Evolutionary conservation across 1,140 invertebrate species (phyloP).

Genomic region (Colletes gigas): DNA sequence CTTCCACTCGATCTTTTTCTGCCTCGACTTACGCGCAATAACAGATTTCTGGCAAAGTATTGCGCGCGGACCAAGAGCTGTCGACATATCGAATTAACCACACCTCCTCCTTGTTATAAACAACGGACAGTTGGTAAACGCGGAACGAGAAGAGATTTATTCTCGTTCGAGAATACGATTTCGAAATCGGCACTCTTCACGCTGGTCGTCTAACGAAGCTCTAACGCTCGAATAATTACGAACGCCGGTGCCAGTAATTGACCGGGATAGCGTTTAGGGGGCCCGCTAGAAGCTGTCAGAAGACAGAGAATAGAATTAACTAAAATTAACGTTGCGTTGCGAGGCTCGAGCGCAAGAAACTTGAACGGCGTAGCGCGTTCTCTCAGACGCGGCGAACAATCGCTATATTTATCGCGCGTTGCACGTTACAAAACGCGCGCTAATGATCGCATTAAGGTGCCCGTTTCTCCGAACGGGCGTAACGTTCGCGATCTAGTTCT

Average conservation of each 20-base stretch:
- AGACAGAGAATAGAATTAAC: slow-evolving; percentile 20
- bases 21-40: no score
- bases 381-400: slow-evolving; percentile 11
- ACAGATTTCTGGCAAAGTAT: no score
- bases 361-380: neutral
- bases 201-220: neutral
- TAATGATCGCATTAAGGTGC: slow-evolving; percentile 27
- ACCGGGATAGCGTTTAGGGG: neutral
- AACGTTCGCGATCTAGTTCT: neutral
- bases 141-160: no score
- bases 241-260: neutral
- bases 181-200: neutral
- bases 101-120: no score
- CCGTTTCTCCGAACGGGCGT: slow-evolving; percentile 6
- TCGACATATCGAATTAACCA: no score
- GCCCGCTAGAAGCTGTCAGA: neutral
- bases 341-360: slow-evolving; percentile 13
- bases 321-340: slow-evolving; percentile 2
- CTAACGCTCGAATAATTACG: slow-evolving; percentile 4
- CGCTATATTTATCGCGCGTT: slow-evolving; percentile 27
- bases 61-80: no score
- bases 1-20: slow-evolving; percentile 6
- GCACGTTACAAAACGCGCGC: slow-evolving; percentile 20
- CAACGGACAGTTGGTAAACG: no score
- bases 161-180: neutral